Base-by-base conservation (phyloP, 2,797 vertebrate species). In the Thripadectes ignobilis region DNA sequence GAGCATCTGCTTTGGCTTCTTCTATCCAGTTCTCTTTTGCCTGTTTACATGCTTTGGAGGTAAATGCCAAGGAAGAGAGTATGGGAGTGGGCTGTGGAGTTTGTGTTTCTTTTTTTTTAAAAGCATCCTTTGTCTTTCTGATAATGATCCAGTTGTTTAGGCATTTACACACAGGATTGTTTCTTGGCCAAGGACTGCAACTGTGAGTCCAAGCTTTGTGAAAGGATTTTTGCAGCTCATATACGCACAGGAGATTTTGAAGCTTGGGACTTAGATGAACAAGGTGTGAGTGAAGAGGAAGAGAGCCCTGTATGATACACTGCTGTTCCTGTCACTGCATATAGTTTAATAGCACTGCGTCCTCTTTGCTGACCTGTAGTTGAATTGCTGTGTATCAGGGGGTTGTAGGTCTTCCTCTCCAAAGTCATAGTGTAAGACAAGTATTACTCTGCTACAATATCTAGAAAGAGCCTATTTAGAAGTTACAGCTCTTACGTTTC, bases 1-100 rank as follows among this genome's bases (percentile, higher is more conserved):
- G 48, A 98, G 98, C 36, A 85, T 99, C 95, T 98, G 98, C 97
- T 98, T 99, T 22, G 99, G 98, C 61, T 99, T 98, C 96, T 99
- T 99, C 97, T 99, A 99, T 80, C 99, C 99, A 1, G 99, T 99
- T 52, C 98, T 99, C 81, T 99, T 99, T 67, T 98, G 98, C 95
- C 97, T 99, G 95, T 99, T 99, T 74, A 98, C 99, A 97, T 99
- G 99, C 96, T 99, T 99, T 95, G 99, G 99, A 98, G 98, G 99
- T 99, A 98, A 99, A 99, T 98, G 75, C 32, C 55, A 32, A 43
- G 76, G 69, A 78, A 32, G 43, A 73, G 36, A n/a, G 7, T 22
- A 14, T 51, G 38, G 38, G 29, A 79, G 21, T 59, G 51, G 23
- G 57, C n/a, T 93, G 45, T 80, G 74, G 67, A 12, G 2, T 78